These are phyloP conservation scores for Eudyptes chrysolophus DNA, from an alignment of 2,113 vertebrate species.

Conservation along the genomic window DNA sequence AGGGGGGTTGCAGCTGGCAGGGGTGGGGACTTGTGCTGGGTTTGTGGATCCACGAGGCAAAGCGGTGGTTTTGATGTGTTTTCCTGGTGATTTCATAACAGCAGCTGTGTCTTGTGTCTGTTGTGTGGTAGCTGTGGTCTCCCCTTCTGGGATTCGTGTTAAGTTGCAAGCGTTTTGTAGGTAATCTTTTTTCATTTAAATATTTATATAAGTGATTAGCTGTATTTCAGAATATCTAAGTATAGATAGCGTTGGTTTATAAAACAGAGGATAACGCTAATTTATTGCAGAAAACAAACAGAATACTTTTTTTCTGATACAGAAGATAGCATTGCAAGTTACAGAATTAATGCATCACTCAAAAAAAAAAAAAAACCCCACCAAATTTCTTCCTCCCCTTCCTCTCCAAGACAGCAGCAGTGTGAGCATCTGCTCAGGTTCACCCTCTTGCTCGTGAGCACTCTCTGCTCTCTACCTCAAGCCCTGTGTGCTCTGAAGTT, in stretches of 20 bases:
- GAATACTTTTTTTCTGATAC: neutral
- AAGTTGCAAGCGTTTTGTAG: neutral
- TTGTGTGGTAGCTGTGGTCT: rapidly evolving
- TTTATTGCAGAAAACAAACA: neutral
- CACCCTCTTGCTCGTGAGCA: rapidly evolving
- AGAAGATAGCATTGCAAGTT: neutral
- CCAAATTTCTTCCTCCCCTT: neutral
- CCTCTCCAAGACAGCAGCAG: neutral
- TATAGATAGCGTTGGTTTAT: neutral
- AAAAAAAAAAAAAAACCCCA: neutral
- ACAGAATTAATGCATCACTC: neutral
- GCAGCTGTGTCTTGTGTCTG: neutral
- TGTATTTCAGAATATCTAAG: neutral
- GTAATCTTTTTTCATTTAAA: neutral
- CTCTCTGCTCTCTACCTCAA: rapidly evolving
- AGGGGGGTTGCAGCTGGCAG: neutral
- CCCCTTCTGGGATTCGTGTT: neutral
- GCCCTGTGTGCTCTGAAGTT: rapidly evolving
- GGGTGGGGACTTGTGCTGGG: rapidly evolving
- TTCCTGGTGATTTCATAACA: neutral
- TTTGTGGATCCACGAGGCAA: rapidly evolving
- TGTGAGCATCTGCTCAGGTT: neutral
- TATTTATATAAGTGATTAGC: neutral
- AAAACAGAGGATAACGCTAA: neutral
- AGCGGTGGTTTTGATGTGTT: neutral